Base-by-base conservation (phyloP, 2,797 vertebrate species). In the Tokudaia muenninki region DNA sequence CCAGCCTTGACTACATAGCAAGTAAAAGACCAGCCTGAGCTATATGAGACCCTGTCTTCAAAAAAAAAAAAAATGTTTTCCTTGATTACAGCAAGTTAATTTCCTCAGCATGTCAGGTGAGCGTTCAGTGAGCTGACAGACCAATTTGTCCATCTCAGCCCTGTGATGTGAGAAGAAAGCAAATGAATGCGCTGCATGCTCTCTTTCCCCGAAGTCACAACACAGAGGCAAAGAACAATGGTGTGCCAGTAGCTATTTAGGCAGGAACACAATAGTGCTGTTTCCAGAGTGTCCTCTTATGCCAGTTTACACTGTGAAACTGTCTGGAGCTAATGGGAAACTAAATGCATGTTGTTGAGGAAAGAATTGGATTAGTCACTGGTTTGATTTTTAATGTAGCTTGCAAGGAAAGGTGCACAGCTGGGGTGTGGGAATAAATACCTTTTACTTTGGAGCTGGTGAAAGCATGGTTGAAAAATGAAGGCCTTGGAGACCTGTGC, bases 261-360 rank as follows among this genome's bases (percentile, higher is more conserved):
- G 94, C 50, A 29, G 74, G 79, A 87, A 84, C 92, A 92, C 77
- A 67, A 19, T n/a, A 34, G 86, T 16, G 70, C 37, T 92, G 47
- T 91, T 91, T 92, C 61, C 92, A 80, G 86, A 77, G 74, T 72
- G 63, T 50, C 87, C 77, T 19, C 87, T 87, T 55, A 92, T 0
- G 4, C 75, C 87, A 81, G 34, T 91, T 94, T 89, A 80, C 41
- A 47, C 82, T 87, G 29, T 82, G 83, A 92, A 93, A 95, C 86
- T 92, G 93, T 91, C 90, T 94, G 74, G 86, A 81, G 87, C 91
- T 92, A 96, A 96, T 95, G 79, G 96, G 89, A 93, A 77, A 94
- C 50, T 78, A 84, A 87, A 90, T 87, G 80, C 1, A 5, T 91
- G 90, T 79, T 81, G 80, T 92, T 57, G 84, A 65, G 77, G 89